Conservation (phyloP, 1,140 invertebrate species). For the Oryzaephilus surinamensis region DNA sequence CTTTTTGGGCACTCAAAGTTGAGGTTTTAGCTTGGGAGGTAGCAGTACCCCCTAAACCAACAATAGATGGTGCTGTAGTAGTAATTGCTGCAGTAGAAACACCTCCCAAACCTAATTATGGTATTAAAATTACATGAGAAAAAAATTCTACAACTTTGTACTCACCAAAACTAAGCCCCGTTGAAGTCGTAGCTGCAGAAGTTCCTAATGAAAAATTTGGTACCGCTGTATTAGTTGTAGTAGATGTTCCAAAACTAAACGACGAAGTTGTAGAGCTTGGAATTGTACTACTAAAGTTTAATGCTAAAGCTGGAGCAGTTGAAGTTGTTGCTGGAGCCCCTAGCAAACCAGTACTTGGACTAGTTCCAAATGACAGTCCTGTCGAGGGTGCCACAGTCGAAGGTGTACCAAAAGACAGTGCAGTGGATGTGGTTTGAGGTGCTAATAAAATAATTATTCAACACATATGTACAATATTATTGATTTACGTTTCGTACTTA, state of each 20-base stretch:
- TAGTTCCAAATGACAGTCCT: slow-evolving; percentile 1
- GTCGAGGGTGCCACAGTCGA: slow-evolving; percentile 2
- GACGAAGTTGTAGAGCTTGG: slow-evolving; percentile 3
- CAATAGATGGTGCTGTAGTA: slow-evolving; percentile 26
- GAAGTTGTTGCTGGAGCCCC: neutral
- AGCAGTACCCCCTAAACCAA: slow-evolving; percentile 55
- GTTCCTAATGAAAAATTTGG: no score
- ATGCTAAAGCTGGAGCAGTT: slow-evolving; percentile 11
- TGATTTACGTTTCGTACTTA: slow-evolving; percentile 4
- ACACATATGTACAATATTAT: slow-evolving; percentile 1
- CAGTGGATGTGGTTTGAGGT: slow-evolving; percentile 8
- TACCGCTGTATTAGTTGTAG: slow-evolving; percentile 12
- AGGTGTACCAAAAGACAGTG: slow-evolving; percentile 10
- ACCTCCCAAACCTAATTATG: neutral
- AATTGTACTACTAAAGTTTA: slow-evolving; percentile 20
- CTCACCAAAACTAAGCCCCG: neutral
- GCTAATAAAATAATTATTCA: slow-evolving; percentile 1
- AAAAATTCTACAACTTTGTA: no score
- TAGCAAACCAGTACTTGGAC: slow-evolving; percentile 5
- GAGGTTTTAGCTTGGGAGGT: slow-evolving; percentile 41
- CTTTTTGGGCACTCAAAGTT: slow-evolving; percentile 37
- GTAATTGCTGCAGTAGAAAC: slow-evolving; percentile 18
- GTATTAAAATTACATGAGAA: neutral
- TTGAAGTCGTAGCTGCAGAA: slow-evolving; percentile 1
- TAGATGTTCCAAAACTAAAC: slow-evolving; percentile 11